Base-by-base conservation (phyloP, 2,797 vertebrate genomes). In the Geotrypetes seraphini region DNA sequence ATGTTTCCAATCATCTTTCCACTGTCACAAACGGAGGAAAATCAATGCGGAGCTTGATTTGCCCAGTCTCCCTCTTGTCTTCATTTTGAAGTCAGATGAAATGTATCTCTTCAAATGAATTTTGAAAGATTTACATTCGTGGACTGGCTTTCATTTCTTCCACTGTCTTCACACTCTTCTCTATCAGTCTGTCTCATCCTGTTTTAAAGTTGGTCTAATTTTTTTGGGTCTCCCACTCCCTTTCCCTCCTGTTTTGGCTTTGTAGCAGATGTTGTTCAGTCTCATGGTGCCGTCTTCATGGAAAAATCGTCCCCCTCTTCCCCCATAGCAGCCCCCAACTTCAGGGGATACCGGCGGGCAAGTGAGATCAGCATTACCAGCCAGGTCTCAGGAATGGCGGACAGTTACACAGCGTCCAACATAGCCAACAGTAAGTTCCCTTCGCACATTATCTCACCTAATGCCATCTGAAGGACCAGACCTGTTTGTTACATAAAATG, bases 321-420 rank as follows among this genome's bases (percentile, higher is more conserved):
- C 51, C 91, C 91, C 8, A 51, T 88, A 68, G 77, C 78, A 42
- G 85, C 81, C 60, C 84, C 90, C 62, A 42, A 81, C 50, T 80
- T 78, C 85, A 81, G 89, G 59, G 88, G 86, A 59, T 88, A 88
- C 73, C 87, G 93, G 78, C 86, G 93, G 65, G 87, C 90, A 75
- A 97, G 93, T 68, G 93, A 97, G 82, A 85, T 88, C 88, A 97
- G 93, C 87, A 93, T 93, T 70, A 87, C 91, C 82, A 97, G 93
- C 87, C 93, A 96, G 81, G 91, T 94, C 74, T 97, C 93, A 35
- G 93, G 93, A 81, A 88, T 96, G 89, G 92, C 90, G 36, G 93
- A 97, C 84, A 95, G 87, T 90, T 92, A 87, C 88, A 91, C 90
- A 42, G 86, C 86, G 52, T 88, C 88, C 84, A 90, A 84, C 87